Evolutionary conservation across 2,113 vertebrate genomes (phyloP).

Genomic region (Octodon degus): DNA sequence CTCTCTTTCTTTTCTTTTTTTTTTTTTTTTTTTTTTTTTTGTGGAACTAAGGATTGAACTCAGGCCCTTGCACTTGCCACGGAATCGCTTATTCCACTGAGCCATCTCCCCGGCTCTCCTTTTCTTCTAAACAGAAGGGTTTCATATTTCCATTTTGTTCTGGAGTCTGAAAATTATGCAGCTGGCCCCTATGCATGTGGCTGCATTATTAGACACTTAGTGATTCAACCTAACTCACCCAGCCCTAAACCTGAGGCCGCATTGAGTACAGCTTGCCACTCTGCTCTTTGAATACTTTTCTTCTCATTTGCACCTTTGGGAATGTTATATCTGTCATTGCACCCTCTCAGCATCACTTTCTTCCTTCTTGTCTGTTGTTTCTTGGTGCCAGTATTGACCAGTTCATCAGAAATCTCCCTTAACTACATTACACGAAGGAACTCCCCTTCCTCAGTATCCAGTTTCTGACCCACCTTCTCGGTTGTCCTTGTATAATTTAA

Average conservation of each 20-base stretch:
- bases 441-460: accelerated
- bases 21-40: no score
- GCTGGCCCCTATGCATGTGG: not conserved
- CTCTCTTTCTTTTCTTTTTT: no score
- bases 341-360: not conserved
- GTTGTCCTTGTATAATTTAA: not conserved
- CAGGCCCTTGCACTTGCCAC: no score
- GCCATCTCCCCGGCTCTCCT: no score
- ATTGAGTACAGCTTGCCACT: not conserved
- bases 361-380: not conserved
- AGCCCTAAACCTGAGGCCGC: not conserved
- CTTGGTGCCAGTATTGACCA: not conserved
- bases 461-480: not conserved
- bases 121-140: not conserved
- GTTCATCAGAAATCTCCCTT: not conserved
- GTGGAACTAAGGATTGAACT: no score
- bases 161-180: not conserved
- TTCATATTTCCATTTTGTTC: not conserved
- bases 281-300: not conserved
- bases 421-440: accelerated
- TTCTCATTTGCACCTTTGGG: not conserved
- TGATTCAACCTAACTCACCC: no score
- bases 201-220: not conserved
- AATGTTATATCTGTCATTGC: not conserved
- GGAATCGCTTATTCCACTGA: no score